A percentile compares a stretch with the other conserved stretches of the same genome.
Evolutionary conservation across 2,797 vertebrate species (phyloP).

Genomic region (Podargus strigoides): DNA sequence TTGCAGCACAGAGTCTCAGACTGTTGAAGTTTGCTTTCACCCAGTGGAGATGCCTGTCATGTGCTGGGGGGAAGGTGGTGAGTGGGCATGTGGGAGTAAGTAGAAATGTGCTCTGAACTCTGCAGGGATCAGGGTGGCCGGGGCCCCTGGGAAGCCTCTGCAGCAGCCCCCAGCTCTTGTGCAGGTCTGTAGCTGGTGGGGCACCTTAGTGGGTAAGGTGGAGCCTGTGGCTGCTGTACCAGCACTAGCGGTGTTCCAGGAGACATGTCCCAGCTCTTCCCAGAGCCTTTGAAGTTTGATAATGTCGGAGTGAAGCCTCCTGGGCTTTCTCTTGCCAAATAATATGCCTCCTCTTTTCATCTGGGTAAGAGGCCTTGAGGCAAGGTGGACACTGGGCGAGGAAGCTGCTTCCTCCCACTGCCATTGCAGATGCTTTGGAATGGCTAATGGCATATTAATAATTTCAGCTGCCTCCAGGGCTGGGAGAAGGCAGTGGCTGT

Average conservation of each 20-base stretch:
- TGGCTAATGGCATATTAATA: background rate
- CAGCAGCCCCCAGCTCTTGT: background rate
- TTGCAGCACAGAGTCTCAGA: background rate
- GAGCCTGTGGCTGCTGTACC: background rate
- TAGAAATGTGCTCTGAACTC: background rate
- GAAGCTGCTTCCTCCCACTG: background rate
- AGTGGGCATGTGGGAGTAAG: background rate
- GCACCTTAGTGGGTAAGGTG: background rate
- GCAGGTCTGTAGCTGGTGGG: background rate
- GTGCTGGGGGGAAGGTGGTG: background rate
- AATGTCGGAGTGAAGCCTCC: background rate
- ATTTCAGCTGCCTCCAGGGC: background rate
- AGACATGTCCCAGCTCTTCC: slow-evolving; percentile 26
- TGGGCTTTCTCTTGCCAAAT: background rate
- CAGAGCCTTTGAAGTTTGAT: slow-evolving; percentile 16
- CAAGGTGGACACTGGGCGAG: slow-evolving; percentile 1
- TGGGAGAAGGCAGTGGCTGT: background rate
- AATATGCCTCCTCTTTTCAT: background rate
- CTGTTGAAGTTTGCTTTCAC: background rate
- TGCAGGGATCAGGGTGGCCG: background rate
- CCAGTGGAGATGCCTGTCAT: background rate
- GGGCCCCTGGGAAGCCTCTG: fast-evolving
- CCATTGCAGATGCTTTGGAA: background rate
- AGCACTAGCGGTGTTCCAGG: background rate
- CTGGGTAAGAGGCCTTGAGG: slow-evolving; percentile 16